These are phyloP conservation scores for Catotricha subobsoleta DNA, from an alignment of 2,888 invertebrate genomes.

Conservation along the genomic window DNA sequence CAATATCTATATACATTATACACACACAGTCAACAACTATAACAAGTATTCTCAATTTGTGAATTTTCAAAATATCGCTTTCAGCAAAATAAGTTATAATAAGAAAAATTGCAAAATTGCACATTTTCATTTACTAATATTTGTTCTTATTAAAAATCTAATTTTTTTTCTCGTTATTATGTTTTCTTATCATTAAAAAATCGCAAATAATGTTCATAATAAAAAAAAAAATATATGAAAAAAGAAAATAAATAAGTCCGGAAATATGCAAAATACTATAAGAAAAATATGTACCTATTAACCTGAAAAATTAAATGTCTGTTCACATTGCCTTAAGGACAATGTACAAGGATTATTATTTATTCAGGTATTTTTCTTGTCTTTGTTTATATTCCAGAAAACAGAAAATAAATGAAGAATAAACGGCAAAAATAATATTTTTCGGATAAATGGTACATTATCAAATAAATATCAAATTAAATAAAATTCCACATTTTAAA, in stretches of 20 bases:
- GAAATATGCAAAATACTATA: background rate
- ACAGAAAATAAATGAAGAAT: no score
- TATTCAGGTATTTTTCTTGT: background rate
- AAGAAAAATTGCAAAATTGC: constrained; percentile 4
- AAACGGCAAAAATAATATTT: no score
- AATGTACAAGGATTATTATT: background rate
- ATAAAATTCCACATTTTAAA: no score
- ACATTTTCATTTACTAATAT: constrained; percentile 4
- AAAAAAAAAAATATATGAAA: background rate
- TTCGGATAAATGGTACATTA: no score
- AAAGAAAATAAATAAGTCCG: background rate
- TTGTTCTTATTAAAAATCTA: background rate
- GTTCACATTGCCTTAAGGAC: constrained; percentile 1
- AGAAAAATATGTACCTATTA: background rate
- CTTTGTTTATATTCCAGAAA: background rate
- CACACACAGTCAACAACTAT: no score
- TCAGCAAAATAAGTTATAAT: no score
- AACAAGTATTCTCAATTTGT: no score
- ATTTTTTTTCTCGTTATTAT: constrained; percentile 1
- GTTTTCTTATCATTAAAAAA: constrained; percentile 4
- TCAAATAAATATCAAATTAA: no score
- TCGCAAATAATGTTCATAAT: constrained; percentile 2
- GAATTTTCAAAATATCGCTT: no score
- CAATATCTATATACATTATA: no score
- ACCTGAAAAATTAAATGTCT: constrained; percentile 4